phyloP scores from a whole-genome alignment of 2,113 vertebrate genomes.

The Menidia beryllina region DNA sequence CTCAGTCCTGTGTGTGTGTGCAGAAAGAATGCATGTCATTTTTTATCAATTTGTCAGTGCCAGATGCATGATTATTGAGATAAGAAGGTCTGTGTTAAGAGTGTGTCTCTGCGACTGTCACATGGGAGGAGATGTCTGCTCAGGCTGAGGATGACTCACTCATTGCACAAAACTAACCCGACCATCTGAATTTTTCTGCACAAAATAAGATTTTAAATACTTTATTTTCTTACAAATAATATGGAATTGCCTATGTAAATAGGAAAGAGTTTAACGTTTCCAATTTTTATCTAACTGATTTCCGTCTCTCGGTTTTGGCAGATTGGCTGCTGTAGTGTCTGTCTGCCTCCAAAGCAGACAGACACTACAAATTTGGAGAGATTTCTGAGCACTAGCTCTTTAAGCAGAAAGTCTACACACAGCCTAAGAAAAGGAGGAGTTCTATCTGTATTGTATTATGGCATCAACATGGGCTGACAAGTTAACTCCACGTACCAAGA shows the following conservation, averaged over 20 bases:
- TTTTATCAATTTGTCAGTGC: constrained; percentile 13
- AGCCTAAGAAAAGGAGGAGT: neutral
- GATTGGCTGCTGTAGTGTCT: no score
- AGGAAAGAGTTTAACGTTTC: no score
- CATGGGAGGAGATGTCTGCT: constrained; percentile 38
- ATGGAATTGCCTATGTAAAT: no score
- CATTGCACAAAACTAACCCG: constrained; percentile 10
- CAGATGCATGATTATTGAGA: constrained; percentile 16
- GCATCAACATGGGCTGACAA: neutral
- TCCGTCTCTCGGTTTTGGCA: no score
- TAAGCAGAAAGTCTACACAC: neutral
- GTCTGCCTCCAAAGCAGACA: no score
- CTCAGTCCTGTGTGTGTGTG: neutral
- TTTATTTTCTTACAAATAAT: no score
- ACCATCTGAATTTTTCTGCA: constrained; percentile 14
- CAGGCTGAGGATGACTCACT: constrained; percentile 24
- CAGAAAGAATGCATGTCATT: constrained; percentile 5
- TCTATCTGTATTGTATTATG: neutral
- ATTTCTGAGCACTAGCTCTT: neutral
- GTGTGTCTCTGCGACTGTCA: constrained; percentile 41
- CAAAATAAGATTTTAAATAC: neutral
- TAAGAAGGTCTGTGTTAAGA: constrained; percentile 32
- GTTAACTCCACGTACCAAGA: neutral
- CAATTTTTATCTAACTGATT: no score
- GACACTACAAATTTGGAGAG: no score